Conservation (phyloP, 2,113 vertebrate species). For the Heterochromis multidens region DNA sequence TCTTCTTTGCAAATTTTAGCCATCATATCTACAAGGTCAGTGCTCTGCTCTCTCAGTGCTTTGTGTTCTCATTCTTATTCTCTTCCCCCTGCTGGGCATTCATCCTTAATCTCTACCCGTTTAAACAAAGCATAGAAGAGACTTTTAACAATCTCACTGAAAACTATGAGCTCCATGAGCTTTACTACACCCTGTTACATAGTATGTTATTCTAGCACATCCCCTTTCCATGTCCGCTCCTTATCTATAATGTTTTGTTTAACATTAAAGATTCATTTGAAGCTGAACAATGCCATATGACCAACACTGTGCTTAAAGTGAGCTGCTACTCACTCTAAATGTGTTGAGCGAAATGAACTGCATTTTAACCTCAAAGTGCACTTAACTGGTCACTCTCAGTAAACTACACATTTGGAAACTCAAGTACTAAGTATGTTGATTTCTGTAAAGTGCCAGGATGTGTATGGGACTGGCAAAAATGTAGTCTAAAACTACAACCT, state of each 20-base stretch:
- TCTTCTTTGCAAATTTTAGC: background rate
- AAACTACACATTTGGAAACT: background rate
- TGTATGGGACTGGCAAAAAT: background rate
- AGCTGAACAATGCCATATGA: background rate
- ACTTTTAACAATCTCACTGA: background rate
- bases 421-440: background rate
- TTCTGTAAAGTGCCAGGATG: background rate
- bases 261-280: slow-evolving; percentile 4
- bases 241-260: background rate
- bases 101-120: background rate
- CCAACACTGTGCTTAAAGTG: background rate
- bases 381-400: background rate
- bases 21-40: slow-evolving; percentile 7
- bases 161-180: background rate
- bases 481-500: background rate
- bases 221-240: background rate
- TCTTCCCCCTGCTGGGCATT: background rate
- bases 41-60: background rate
- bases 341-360: background rate
- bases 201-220: background rate
- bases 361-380: background rate
- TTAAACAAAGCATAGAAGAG: background rate
- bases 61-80: background rate
- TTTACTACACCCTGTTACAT: background rate
- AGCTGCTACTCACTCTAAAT: background rate